A percentile compares a stretch with the other conserved stretches of the same genome.
These are phyloP conservation scores for Desmodus rotundus DNA, from an alignment of 2,113 vertebrate genomes.

Conservation along the genomic window DNA sequence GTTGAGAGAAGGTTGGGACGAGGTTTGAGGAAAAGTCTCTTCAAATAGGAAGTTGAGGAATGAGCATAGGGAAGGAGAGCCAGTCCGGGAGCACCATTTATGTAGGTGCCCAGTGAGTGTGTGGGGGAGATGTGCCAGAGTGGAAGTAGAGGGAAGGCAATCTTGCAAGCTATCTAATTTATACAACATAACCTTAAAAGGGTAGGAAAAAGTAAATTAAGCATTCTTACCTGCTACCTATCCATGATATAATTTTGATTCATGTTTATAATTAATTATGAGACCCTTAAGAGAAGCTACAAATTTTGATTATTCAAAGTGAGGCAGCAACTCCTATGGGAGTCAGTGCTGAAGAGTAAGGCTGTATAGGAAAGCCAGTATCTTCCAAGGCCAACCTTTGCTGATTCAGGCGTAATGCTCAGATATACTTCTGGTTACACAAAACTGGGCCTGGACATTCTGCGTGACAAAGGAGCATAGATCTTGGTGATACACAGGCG, in stretches of 20 bases:
- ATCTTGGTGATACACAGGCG: neutral
- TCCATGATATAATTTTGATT: neutral
- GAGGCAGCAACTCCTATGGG: neutral
- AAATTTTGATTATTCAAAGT: neutral
- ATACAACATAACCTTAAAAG: neutral
- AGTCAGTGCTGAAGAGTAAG: neutral
- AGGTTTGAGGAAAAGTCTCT: neutral
- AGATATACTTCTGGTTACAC: neutral
- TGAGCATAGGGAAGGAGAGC: neutral
- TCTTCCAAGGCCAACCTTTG: neutral
- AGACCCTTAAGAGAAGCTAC: neutral
- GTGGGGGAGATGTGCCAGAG: neutral
- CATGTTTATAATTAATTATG: neutral
- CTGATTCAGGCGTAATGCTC: neutral
- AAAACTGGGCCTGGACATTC: neutral
- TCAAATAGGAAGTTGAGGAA: neutral
- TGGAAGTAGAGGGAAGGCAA: neutral
- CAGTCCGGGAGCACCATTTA: neutral
- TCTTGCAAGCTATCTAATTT: neutral
- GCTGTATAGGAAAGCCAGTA: neutral
- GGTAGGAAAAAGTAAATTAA: neutral
- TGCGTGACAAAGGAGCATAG: neutral
- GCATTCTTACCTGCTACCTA: neutral
- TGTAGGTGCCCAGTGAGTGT: rapidly evolving
- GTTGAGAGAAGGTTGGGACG: neutral